Conservation (phyloP, 2,797 vertebrate species). For the Crossoptilon crossoptilon region DNA sequence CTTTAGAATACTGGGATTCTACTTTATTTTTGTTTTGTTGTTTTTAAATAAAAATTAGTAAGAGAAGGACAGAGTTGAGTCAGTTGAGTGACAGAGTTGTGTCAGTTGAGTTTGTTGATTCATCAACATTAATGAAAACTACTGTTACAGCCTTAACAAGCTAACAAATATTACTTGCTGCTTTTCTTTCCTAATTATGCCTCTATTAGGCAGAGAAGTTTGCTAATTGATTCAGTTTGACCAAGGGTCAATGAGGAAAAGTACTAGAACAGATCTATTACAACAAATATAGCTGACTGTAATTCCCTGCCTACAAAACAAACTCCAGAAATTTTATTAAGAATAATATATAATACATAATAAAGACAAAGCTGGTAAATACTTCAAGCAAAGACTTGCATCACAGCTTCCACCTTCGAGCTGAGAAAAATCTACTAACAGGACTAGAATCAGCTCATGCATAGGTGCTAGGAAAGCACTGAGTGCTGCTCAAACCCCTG, state of each 20-base stretch:
- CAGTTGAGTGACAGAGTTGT: too few species aligned
- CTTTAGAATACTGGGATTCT: not conserved
- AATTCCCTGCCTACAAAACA: not conserved
- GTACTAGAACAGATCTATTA: not conserved
- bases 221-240: not conserved
- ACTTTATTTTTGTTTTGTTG: too few species aligned
- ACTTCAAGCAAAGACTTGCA: not conserved
- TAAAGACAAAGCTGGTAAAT: not conserved
- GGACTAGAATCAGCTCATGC: not conserved
- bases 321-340: not conserved
- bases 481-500: rapidly evolving
- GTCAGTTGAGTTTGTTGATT: not conserved
- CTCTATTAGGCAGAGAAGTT: not conserved
- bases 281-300: not conserved
- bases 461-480: not conserved
- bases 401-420: not conserved
- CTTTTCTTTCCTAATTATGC: not conserved
- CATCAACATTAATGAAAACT: not conserved
- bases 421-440: not conserved
- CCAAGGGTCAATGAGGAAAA: not conserved
- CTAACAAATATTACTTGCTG: not conserved
- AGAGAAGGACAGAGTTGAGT: not conserved
- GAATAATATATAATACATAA: not conserved
- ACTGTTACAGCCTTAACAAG: not conserved
- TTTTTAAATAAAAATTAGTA: not conserved